These are phyloP conservation scores for Prosopocoilus inquinatus DNA, from an alignment of 2,888 invertebrate species.

Conservation along the genomic window DNA sequence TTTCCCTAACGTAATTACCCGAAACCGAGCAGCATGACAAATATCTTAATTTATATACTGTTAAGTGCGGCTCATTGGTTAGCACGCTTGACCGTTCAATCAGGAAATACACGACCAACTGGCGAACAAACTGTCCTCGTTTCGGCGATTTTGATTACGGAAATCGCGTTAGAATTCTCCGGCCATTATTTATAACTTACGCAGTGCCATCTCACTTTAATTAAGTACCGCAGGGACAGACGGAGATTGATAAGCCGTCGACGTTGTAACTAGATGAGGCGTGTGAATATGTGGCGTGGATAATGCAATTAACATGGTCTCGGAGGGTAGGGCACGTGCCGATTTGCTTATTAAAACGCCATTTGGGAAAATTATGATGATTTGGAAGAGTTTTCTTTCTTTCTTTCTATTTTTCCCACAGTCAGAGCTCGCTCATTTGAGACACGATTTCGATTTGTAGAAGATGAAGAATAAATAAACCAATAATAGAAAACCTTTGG, in stretches of 20 bases:
- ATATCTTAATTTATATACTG: slow-evolving; percentile 38
- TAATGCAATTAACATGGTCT: slow-evolving; percentile 47
- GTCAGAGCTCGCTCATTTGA: too few relatives aligned
- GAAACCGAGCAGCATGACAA: slow-evolving; percentile 14
- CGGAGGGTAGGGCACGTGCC: slow-evolving; percentile 9
- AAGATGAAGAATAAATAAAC: too few relatives aligned
- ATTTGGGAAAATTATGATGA: not conserved
- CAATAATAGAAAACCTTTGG: too few relatives aligned
- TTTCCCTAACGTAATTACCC: too few relatives aligned
- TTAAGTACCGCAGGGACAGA: slow-evolving; percentile 10
- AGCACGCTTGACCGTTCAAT: slow-evolving; percentile 28
- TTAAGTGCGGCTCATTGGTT: slow-evolving; percentile 35
- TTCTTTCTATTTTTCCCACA: not conserved
- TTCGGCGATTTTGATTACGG: slow-evolving; percentile 23
- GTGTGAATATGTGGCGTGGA: slow-evolving; percentile 47
- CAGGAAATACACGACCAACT: slow-evolving; percentile 23
- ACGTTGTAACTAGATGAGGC: slow-evolving; percentile 40
- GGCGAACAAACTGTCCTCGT: slow-evolving; percentile 25
- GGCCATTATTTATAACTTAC: slow-evolving; percentile 16
- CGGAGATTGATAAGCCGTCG: slow-evolving; percentile 13
- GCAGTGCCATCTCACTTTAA: slow-evolving; percentile 4
- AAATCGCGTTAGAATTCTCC: slow-evolving; percentile 24
- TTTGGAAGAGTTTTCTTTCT: not conserved
- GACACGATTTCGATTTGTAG: too few relatives aligned
- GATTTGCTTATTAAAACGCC: slow-evolving; percentile 4